Percentiles rank a stretch among this genome's conserved stretches.
These are phyloP conservation scores for Notiomystis cincta DNA, from an alignment of 2,113 vertebrate species.

Conservation along the genomic window DNA sequence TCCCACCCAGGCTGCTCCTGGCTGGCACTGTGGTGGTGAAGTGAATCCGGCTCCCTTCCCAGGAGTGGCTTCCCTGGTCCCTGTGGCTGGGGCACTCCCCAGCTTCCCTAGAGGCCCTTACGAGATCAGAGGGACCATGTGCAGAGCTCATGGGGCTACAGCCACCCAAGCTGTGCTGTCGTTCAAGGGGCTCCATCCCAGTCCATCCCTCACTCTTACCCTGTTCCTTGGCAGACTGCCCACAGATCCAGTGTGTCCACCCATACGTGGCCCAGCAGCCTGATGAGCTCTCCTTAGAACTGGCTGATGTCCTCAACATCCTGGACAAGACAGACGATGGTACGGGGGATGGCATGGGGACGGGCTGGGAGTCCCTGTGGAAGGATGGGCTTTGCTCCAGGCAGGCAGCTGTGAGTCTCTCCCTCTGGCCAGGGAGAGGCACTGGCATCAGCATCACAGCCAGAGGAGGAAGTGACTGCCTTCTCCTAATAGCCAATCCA, in stretches of 20 bases:
- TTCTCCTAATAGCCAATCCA: background rate
- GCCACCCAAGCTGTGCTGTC: accelerated
- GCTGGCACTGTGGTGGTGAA: background rate
- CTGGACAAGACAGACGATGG: conserved; percentile 91
- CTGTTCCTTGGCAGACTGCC: conserved; percentile 77
- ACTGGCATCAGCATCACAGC: accelerated
- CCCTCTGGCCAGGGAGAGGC: background rate
- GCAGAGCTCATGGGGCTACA: accelerated
- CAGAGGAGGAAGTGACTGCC: background rate
- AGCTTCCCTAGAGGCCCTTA: background rate
- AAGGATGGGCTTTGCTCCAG: background rate
- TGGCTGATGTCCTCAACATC: conserved; percentile 91
- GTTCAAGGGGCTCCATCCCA: accelerated
- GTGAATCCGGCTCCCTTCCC: accelerated
- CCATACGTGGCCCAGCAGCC: conserved; percentile 90
- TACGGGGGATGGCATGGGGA: background rate
- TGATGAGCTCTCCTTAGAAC: conserved; percentile 91
- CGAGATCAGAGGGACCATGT: background rate
- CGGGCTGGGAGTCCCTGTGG: background rate
- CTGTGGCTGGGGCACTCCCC: background rate
- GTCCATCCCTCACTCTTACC: background rate
- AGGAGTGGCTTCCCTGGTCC: accelerated
- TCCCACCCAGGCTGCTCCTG: background rate
- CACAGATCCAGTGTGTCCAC: conserved; percentile 96
- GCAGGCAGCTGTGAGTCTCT: background rate